Conservation (phyloP, 2,113 vertebrate species). For the Ictalurus furcatus region DNA sequence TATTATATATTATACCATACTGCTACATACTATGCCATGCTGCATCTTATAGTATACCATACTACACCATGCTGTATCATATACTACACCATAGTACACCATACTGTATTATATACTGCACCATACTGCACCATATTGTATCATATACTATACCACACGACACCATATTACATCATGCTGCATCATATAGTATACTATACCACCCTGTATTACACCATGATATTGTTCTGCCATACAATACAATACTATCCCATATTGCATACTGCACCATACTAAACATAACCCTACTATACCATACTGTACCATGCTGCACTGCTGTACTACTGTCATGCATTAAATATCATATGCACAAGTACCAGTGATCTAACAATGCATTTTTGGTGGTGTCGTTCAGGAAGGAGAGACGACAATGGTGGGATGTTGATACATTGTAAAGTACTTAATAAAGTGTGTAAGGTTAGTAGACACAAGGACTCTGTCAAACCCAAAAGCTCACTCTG, state of each 20-base stretch:
- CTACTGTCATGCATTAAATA: background rate
- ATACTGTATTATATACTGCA: no score
- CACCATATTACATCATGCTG: background rate
- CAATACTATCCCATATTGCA: no score
- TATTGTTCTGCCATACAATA: no score
- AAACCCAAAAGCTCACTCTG: background rate
- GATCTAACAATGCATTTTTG: background rate
- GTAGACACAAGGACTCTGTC: background rate
- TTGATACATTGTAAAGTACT: slow-evolving; percentile 27
- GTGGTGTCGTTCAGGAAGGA: slow-evolving; percentile 33
- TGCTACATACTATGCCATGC: background rate
- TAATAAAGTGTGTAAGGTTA: slow-evolving; percentile 2
- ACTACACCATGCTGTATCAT: no score
- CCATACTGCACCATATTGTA: background rate
- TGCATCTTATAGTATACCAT: background rate
- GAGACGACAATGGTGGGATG: slow-evolving; percentile 39
- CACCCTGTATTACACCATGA: no score
- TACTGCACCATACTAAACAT: background rate
- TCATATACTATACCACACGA: no score
- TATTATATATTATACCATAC: background rate
- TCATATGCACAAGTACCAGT: background rate
- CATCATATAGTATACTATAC: background rate
- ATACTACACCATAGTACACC: no score
- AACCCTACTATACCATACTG: background rate
- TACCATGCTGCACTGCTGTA: background rate